Conservation (phyloP, 2,113 vertebrate species). For the Hypomesus transpacificus region DNA sequence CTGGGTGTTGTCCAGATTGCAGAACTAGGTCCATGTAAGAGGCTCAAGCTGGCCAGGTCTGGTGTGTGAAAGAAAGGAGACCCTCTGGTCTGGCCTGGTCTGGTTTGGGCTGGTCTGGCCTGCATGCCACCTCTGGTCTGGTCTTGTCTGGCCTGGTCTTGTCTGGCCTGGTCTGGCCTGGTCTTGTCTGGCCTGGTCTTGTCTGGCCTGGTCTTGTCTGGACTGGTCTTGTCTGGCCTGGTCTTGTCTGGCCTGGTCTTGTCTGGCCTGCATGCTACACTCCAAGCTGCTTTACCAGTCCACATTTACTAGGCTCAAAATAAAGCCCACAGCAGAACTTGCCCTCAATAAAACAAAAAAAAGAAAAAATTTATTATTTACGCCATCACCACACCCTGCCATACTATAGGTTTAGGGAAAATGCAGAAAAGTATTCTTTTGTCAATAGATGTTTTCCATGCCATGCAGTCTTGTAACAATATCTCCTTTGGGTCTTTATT, state of each 20-base stretch:
- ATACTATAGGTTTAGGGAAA: conserved; percentile 36
- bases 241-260: not conserved
- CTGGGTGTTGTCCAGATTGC: no score
- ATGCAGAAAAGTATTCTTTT: conserved; percentile 8
- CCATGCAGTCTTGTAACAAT: no score
- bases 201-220: conserved; percentile 15
- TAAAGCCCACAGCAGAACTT: conserved; percentile 57
- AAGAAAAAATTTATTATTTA: conserved; percentile 40
- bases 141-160: no score
- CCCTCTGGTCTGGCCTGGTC: not conserved
- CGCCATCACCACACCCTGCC: conserved; percentile 44
- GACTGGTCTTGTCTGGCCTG: not conserved
- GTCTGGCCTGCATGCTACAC: conserved; percentile 29
- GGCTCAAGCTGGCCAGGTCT: no score
- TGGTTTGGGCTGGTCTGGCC: not conserved
- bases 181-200: not conserved
- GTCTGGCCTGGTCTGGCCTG: no score
- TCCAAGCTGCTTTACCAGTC: conserved; percentile 57
- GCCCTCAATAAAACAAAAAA: conserved; percentile 50
- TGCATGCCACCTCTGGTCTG: no score
- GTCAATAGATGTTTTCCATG: no score
- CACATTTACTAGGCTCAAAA: conserved; percentile 62
- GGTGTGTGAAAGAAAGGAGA: not conserved
- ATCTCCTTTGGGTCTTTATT: no score
- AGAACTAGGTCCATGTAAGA: no score